phyloP scores from a whole-genome alignment of 2,797 vertebrate genomes.

The Eospalax fontanierii region DNA sequence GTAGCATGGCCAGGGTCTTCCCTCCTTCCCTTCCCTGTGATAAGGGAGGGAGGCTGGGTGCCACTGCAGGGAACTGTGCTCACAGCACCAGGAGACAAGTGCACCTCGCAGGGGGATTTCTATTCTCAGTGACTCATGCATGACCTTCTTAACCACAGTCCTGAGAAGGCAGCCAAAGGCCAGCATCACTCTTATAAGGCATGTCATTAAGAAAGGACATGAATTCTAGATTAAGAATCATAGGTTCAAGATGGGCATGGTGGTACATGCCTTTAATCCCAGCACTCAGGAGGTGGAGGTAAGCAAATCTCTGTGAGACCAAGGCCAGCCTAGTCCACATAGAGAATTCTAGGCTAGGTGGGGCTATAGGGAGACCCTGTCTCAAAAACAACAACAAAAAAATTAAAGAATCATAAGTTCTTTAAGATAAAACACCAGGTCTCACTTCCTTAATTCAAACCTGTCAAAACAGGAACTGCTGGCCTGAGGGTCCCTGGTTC shows the following conservation, averaged over 20 bases:
- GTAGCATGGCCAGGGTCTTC: background rate
- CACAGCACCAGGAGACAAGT: no score
- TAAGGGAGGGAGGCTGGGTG: no score
- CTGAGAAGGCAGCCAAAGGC: background rate
- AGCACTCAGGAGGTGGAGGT: no score
- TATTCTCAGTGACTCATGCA: background rate
- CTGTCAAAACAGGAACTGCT: no score
- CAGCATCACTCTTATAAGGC: background rate
- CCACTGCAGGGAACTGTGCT: background rate
- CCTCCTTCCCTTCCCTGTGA: no score
- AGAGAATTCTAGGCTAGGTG: no score
- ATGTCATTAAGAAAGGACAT: background rate
- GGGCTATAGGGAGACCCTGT: background rate
- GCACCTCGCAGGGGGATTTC: background rate
- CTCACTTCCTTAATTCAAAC: slow-evolving; percentile 42
- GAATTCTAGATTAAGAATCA: background rate
- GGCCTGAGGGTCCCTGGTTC: no score
- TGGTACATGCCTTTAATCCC: no score
- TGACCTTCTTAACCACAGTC: background rate
- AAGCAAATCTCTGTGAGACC: no score
- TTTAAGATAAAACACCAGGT: background rate
- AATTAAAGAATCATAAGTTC: background rate
- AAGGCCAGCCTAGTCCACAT: no score
- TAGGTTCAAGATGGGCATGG: background rate
- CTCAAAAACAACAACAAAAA: background rate